These are phyloP conservation scores for Pionites leucogaster DNA, from an alignment of 2,113 vertebrate species.

Conservation along the genomic window DNA sequence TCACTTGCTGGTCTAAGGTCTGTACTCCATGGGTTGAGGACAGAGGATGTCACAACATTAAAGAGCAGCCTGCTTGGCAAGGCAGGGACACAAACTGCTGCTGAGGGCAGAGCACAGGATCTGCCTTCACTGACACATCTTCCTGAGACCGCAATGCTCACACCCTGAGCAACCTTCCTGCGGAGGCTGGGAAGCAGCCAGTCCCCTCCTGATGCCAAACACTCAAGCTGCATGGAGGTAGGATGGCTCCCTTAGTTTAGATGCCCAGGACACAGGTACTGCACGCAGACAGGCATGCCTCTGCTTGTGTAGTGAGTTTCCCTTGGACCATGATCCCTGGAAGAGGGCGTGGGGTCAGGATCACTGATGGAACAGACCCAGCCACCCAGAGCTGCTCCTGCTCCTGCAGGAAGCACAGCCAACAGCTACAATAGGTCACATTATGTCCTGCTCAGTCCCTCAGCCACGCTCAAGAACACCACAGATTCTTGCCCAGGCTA, in stretches of 20 bases:
- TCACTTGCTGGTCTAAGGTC: neutral
- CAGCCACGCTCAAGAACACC: neutral
- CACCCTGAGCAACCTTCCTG: neutral
- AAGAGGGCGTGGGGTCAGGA: neutral
- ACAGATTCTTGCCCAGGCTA: neutral
- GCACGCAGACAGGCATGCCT: rapidly evolving
- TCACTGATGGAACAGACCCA: rapidly evolving
- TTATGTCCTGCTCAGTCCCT: neutral
- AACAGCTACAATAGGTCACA: neutral
- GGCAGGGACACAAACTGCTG: neutral
- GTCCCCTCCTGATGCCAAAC: neutral
- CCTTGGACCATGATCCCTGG: neutral
- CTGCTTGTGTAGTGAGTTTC: neutral
- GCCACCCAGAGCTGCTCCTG: neutral
- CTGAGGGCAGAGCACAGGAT: neutral
- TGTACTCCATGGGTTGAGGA: neutral
- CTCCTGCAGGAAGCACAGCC: neutral
- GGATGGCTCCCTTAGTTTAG: neutral
- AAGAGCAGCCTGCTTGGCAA: neutral
- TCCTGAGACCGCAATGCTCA: rapidly evolving
- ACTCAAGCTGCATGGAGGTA: neutral
- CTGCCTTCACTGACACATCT: neutral
- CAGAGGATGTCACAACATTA: neutral
- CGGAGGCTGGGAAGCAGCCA: rapidly evolving
- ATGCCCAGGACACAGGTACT: neutral